phyloP scores from a whole-genome alignment of 2,113 vertebrate species.

The Sinocyclocheilus rhinocerous region DNA sequence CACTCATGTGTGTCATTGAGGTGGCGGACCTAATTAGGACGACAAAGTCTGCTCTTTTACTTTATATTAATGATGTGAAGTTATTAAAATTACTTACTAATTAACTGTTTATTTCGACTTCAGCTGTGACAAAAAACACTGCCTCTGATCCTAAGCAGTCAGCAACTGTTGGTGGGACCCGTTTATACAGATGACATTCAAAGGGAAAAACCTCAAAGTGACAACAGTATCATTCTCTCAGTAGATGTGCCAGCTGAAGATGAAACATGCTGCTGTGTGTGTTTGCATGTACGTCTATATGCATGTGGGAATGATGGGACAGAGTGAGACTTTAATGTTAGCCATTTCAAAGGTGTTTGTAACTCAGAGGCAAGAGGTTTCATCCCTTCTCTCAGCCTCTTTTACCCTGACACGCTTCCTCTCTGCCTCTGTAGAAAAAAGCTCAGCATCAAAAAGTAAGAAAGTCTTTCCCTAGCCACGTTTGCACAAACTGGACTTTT shows the following conservation, averaged over 20 bases:
- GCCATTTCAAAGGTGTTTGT: constrained; percentile 31
- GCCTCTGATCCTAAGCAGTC: background rate
- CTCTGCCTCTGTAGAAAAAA: constrained; percentile 20
- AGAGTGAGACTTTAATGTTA: constrained; percentile 13
- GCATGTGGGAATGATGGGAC: constrained; percentile 14
- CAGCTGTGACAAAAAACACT: background rate
- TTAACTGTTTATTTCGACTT: background rate
- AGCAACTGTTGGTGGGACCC: background rate
- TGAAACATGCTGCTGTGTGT: constrained; percentile 21
- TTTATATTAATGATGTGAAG: background rate
- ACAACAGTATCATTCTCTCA: constrained; percentile 16
- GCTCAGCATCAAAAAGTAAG: background rate
- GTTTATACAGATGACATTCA: background rate
- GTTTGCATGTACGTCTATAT: background rate
- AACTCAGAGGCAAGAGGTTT: background rate
- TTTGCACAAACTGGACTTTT: background rate
- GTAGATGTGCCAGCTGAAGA: constrained; percentile 9
- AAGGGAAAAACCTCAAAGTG: constrained; percentile 27
- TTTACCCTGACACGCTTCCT: constrained; percentile 6
- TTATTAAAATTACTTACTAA: background rate
- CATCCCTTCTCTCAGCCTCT: constrained; percentile 4
- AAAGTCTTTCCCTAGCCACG: background rate
- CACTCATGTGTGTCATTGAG: background rate
- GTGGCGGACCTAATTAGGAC: background rate
- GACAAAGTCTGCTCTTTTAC: constrained; percentile 4